phyloP scores from a whole-genome alignment of 2,888 invertebrate species.

The Scaptomyza caliginosa region DNA sequence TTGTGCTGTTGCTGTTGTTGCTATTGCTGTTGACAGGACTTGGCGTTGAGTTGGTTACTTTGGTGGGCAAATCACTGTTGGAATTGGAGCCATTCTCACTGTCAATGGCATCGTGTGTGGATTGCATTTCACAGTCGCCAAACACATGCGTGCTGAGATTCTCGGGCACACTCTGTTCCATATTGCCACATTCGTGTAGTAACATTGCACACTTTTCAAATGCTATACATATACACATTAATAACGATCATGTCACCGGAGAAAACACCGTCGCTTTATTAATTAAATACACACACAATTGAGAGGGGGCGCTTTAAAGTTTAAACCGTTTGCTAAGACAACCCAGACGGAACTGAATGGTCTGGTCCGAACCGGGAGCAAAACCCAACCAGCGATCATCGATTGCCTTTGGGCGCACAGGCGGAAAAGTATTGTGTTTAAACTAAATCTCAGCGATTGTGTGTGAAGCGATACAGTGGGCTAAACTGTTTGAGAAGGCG shows the following conservation, averaged over 20 bases:
- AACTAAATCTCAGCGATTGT: constrained; percentile 65
- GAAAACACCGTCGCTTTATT: constrained; percentile 60
- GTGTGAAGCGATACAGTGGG: constrained; percentile 48
- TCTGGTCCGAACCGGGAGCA: constrained; percentile 45
- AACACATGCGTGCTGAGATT: constrained; percentile 69
- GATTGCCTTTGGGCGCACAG: constrained; percentile 66
- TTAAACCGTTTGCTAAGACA: constrained; percentile 76
- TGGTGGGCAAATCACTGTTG: constrained; percentile 48
- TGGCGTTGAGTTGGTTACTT: constrained; percentile 36
- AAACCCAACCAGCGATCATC: constrained; percentile 67
- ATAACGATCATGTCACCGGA: constrained; percentile 23
- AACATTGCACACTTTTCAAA: constrained; percentile 53
- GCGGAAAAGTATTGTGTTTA: constrained; percentile 51
- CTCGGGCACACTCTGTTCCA: constrained; percentile 71
- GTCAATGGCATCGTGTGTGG: constrained; percentile 26
- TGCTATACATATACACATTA: constrained; percentile 7
- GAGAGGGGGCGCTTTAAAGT: constrained; percentile 47
- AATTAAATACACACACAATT: not conserved
- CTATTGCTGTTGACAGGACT: constrained; percentile 20
- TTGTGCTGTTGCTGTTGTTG: constrained; percentile 42
- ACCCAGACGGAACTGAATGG: constrained; percentile 80
- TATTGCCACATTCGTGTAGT: constrained; percentile 58
- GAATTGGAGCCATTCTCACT: constrained; percentile 26
- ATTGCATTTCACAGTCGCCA: constrained; percentile 50
- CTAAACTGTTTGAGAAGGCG: not conserved